phyloP scores from a whole-genome alignment of 2,888 invertebrate genomes.

The Bembecia ichneumoniformis region DNA sequence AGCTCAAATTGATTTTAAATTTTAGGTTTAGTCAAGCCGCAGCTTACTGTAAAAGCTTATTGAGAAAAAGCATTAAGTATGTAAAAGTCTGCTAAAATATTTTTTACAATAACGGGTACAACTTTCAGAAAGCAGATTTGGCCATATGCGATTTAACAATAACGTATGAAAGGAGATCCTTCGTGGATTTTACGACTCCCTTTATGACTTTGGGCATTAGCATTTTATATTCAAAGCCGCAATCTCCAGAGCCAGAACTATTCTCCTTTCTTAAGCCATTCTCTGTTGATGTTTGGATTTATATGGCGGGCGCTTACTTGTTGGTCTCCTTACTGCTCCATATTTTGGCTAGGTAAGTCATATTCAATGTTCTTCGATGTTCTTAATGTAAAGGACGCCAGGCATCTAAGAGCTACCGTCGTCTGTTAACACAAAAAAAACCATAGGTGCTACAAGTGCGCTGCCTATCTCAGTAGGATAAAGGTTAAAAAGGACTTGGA shows the following conservation, averaged over 20 bases:
- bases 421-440: no score
- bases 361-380: no score
- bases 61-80: background rate
- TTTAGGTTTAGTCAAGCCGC: no score
- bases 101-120: background rate
- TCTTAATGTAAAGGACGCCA: no score
- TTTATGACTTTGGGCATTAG: conserved; percentile 97
- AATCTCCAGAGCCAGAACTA: conserved; percentile 82
- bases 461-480: background rate
- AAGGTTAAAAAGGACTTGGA: no score
- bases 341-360: conserved; percentile 79
- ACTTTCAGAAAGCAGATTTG: conserved; percentile 88
- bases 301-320: conserved; percentile 88
- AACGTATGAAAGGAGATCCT: conserved; percentile 88
- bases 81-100: background rate
- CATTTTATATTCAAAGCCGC: conserved; percentile 87
- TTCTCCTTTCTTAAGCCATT: conserved; percentile 93
- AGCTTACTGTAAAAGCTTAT: background rate
- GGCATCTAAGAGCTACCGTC: no score
- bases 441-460: no score
- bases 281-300: conserved; percentile 89
- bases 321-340: conserved; percentile 87
- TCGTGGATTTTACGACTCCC: conserved; percentile 95
- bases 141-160: conserved; percentile 97
- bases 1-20: no score